Conservation (phyloP, 2,888 invertebrate genomes). For the Acanthopleura granulata region DNA sequence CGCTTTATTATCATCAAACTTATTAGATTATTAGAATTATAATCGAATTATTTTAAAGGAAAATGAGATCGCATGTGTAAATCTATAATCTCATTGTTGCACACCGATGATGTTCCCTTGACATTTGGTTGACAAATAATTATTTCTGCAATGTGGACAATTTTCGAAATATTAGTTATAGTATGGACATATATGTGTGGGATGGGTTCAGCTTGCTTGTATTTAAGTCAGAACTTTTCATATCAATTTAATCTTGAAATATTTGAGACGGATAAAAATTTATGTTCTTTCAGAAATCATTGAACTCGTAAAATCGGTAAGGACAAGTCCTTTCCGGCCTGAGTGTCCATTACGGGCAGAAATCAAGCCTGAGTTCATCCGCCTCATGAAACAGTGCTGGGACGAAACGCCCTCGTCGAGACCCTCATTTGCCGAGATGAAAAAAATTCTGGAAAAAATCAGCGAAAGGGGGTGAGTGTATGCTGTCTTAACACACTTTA, state of each 20-base stretch:
- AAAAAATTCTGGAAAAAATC: constrained; percentile 8
- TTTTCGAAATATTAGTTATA: not conserved
- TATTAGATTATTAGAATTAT: no score
- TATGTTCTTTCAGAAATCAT: not conserved
- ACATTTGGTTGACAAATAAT: not conserved
- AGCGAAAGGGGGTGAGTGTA: constrained; percentile 9
- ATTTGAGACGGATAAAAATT: not conserved
- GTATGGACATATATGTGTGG: not conserved
- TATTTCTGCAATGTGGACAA: not conserved
- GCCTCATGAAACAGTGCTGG: constrained; percentile 13
- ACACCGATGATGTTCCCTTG: not conserved
- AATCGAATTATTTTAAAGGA: no score
- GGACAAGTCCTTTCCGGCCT: not conserved
- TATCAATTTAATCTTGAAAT: no score
- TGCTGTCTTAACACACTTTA: no score
- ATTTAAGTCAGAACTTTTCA: no score
- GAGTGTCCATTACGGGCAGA: not conserved
- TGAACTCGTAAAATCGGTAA: not conserved
- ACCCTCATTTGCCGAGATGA: not conserved
- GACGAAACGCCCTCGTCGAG: not conserved
- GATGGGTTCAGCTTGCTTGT: not conserved
- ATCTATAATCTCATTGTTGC: no score
- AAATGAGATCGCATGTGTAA: no score
- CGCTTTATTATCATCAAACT: not conserved
- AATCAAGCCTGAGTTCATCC: not conserved